Percentiles rank a stretch among this genome's conserved stretches.
Evolutionary conservation across 2,113 vertebrate genomes (phyloP).

Genomic region (Oenanthe melanoleuca): DNA sequence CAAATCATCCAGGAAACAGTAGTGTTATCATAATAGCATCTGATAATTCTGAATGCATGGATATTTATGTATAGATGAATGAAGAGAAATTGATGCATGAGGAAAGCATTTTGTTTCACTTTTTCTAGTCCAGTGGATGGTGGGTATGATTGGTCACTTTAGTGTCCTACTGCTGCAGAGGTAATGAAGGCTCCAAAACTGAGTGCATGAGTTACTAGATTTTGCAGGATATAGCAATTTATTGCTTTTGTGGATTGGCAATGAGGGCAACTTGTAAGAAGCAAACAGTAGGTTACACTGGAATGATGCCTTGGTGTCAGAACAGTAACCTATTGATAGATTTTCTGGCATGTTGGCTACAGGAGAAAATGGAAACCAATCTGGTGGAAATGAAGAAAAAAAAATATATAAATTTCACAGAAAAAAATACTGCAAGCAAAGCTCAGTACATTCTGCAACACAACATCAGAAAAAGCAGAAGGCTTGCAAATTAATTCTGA

Average conservation of each 20-base stretch:
- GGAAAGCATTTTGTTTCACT: background rate
- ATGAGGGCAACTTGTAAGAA: background rate
- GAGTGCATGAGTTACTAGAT: background rate
- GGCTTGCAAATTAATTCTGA: background rate
- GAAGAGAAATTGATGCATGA: background rate
- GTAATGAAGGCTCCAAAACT: background rate
- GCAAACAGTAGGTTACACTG: background rate
- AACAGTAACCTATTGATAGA: background rate
- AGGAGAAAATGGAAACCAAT: background rate
- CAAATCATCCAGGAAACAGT: background rate
- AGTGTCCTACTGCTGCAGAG: background rate
- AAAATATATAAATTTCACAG: background rate
- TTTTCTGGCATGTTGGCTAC: background rate
- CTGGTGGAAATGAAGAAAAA: background rate
- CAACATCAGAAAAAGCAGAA: background rate
- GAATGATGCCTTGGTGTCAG: background rate
- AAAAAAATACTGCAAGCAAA: background rate
- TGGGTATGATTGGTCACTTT: background rate
- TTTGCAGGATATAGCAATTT: background rate
- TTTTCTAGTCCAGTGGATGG: background rate
- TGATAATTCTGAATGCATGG: background rate
- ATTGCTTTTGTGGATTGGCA: background rate
- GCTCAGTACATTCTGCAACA: background rate
- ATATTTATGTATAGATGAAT: background rate
- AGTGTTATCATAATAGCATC: background rate